Base-by-base conservation (phyloP, 1,140 invertebrate genomes). In the Tetraneura akinire region DNA sequence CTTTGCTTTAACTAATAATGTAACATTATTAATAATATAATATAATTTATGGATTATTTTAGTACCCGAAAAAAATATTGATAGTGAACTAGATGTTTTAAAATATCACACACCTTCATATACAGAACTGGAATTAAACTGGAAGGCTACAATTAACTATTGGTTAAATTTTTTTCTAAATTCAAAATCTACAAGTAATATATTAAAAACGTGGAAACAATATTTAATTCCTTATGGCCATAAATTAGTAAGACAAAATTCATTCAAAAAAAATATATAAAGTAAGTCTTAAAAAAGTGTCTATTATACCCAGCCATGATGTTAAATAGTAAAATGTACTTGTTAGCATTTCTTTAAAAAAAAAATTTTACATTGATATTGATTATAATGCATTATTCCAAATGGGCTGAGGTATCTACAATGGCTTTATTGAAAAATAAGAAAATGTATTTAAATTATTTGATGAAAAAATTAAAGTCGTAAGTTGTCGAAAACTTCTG, bases 311-410 rank as follows among this genome's bases (percentile, higher is more conserved):
- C n/a, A n/a, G n/a, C n/a, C n/a, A n/a, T n/a, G n/a, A n/a, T n/a
- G n/a, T n/a, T n/a, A n/a, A n/a, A n/a, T n/a, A n/a, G n/a, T n/a
- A 37, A 37, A 37, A 37, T 37, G 3, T 37, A 37, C 32, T 37
- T 3, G 3, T 37, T 37, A 37, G 32, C 8, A 8, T 8, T 4
- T 37, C 32, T 37, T 4, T 37, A 37, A 37, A 37, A 4, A 37
- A 37, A 37, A 4, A 37, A 37, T 55, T 55, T 55, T n/a, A 55
- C 18, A 21, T 55, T 55, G 51, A 55, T 10, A 55, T 55, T 10
- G 51, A 55, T n/a, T 55, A 55, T 55, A 55, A 55, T 55, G 51
- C n/a, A 55, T 55, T 55, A 55, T 55, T 55, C 10, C n/a, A 6
- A n/a, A 55, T 21, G 0, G 9, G n/a, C 21, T 10, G 8, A 6